Conservation (phyloP, 2,888 invertebrate species). For the Iphiclides podalirius region DNA sequence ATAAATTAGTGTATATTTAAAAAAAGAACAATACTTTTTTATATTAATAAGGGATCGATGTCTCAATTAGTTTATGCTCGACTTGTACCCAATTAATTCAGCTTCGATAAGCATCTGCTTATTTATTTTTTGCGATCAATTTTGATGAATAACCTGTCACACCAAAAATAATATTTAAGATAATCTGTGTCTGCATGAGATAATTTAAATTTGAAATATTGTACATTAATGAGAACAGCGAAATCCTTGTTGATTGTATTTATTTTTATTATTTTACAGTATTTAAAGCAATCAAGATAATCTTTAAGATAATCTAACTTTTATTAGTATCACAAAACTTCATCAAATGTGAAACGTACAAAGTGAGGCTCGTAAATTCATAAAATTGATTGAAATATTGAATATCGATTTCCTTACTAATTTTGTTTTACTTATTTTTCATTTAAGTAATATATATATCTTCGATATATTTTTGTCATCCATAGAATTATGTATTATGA, state of each 20-base stretch:
- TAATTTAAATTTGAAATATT: conserved; percentile 3
- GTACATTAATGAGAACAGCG: neutral
- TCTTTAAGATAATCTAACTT: too few relatives aligned
- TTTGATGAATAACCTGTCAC: conserved; percentile 6
- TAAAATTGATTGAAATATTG: too few relatives aligned
- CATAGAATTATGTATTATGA: too few relatives aligned
- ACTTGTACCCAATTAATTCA: conserved; percentile 7
- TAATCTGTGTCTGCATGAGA: neutral
- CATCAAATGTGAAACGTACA: neutral
- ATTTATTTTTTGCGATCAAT: neutral
- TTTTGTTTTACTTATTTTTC: too few relatives aligned
- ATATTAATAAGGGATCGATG: conserved; percentile 4
- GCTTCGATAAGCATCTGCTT: neutral
- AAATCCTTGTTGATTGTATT: neutral
- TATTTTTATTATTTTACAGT: neutral
- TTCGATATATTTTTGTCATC: too few relatives aligned
- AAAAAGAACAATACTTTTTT: neutral
- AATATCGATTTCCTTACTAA: too few relatives aligned
- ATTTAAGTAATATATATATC: too few relatives aligned
- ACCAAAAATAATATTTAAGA: conserved; percentile 3
- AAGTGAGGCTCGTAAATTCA: neutral
- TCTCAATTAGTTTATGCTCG: conserved; percentile 2
- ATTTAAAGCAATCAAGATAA: neutral
- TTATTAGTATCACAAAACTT: neutral
- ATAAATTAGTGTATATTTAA: neutral